Base-by-base conservation (phyloP, 2,113 vertebrate genomes). In the Oreochromis aureus region DNA sequence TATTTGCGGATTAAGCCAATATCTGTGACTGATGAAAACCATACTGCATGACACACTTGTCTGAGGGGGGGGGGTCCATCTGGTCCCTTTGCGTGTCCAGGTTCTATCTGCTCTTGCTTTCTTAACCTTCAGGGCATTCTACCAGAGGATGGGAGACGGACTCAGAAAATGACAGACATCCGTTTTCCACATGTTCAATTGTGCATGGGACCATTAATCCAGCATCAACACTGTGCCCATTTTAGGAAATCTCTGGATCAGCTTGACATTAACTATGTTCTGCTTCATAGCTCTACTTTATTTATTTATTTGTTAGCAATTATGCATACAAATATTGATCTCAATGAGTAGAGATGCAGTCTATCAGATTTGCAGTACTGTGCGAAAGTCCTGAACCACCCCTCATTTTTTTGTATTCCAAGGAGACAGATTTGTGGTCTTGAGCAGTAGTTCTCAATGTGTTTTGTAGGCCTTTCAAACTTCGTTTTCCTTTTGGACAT, bases 151-250 rank as follows among this genome's bases (percentile, higher is more conserved):
- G 76, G 82, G 71, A 88, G 84, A 46, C 48, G 6, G 36, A 53
- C 27, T 88, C 30, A 30, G 27, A 46, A 91, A 89, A 88, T 89
- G 82, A 88, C 73, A 89, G 19, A 80, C 89, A 91, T 91, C 87
- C 16, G 84, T 87, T 91, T 91, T 41, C 83, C 59, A 36, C 63
- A 86, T 73, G 39, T 83, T 89, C 87, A 88, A 76, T 80, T 88
- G 82, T 84, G 83, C 80, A 80, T 46, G 4, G 12, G 24, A 63
- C 55, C 46, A 86, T 81, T 81, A 71, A 61, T 51, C 27, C 41
- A 73, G 36, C 4, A 56, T 16, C 9, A n/a, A 34, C 19, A 79
- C 56, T 53, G 36, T 58, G 86, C 55, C 82, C 82, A 86, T 90
- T 82, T 86, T 86, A 46, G 80, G 78, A 51, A 19, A 88, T 89